These are phyloP conservation scores for human (Homo sapiens) DNA, from an alignment of 2,113 vertebrate genomes.

Conservation along the genomic window GRCh38 chr1:191850001-191850500, in stretches of 20 bases:
- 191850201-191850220: not conserved
- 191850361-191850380: not conserved
- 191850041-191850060: slow-evolving; percentile 7
- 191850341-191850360: not conserved
- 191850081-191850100: slow-evolving; percentile 51
- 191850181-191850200: slow-evolving; percentile 2
- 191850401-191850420: not conserved
- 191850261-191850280: not conserved
- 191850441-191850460: not conserved
- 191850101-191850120: not conserved
- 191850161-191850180: slow-evolving; percentile 26
- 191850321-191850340: not conserved
- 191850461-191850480: not conserved
- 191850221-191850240: not conserved
- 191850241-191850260: not conserved
- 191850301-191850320: not conserved
- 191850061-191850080: slow-evolving; percentile 49
- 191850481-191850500: not conserved
- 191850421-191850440: not conserved
- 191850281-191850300: not conserved
- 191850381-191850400: not conserved
- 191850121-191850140: not conserved
- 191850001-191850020: not conserved
- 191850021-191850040: slow-evolving; percentile 1
- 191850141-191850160: not conserved